phyloP scores from a whole-genome alignment of 2,113 vertebrate genomes.

The Clarias magur region DNA sequence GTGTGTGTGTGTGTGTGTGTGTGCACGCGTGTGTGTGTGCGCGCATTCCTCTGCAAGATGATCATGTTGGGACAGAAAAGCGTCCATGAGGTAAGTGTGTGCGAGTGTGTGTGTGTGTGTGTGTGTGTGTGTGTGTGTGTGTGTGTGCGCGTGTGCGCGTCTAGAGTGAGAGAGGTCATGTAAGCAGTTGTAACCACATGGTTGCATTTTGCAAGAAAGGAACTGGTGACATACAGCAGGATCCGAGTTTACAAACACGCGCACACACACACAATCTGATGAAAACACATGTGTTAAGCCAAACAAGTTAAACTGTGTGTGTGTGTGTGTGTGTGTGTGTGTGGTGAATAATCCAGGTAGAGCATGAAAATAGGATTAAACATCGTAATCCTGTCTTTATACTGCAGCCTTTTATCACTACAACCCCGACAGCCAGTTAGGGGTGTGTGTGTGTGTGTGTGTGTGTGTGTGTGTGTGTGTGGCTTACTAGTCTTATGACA shows the following conservation, averaged over 20 bases:
- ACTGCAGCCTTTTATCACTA: not conserved
- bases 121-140: not conserved
- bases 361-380: conserved; percentile 21
- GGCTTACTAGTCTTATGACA: not conserved
- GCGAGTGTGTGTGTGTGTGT: conserved; percentile 22
- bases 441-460: not conserved
- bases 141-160: not conserved
- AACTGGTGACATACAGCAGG: conserved; percentile 32
- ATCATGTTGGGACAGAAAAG: conserved; percentile 67
- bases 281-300: not conserved
- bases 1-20: conserved; percentile 21
- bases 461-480: not conserved
- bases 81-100: conserved; percentile 38
- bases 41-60: conserved; percentile 61
- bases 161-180: not conserved
- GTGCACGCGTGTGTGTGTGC: conserved; percentile 36
- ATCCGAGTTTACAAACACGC: conserved; percentile 15
- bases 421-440: not conserved
- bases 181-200: not conserved
- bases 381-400: conserved; percentile 14
- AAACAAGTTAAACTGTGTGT: not conserved
- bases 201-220: conserved; percentile 40
- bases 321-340: not conserved
- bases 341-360: not conserved
- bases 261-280: not conserved